Conservation (phyloP, 2,113 vertebrate genomes). For the Halcyon senegalensis region DNA sequence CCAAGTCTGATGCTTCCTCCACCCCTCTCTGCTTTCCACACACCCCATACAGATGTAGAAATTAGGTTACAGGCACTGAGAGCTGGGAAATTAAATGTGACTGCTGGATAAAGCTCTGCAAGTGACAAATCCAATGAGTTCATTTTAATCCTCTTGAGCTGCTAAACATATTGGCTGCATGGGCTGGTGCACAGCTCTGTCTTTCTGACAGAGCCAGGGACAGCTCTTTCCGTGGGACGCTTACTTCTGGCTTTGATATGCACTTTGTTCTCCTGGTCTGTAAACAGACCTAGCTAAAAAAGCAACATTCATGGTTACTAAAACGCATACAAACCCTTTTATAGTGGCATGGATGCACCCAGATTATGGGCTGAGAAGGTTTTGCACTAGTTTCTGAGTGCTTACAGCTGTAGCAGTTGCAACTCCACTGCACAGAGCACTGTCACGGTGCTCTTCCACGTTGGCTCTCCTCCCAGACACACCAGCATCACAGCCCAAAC, state of each 20-base stretch:
- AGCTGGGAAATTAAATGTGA: conserved; percentile 35
- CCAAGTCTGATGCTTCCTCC: neutral
- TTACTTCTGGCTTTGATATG: rapidly evolving
- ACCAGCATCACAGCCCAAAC: rapidly evolving
- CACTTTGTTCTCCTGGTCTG: neutral
- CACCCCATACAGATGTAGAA: neutral
- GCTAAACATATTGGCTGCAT: neutral
- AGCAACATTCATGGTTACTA: neutral
- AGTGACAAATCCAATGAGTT: conserved; percentile 41
- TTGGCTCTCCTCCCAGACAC: neutral
- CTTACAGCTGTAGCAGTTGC: rapidly evolving
- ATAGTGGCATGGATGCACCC: neutral
- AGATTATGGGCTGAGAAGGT: neutral
- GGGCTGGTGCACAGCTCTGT: neutral
- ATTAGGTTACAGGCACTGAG: neutral
- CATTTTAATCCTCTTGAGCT: neutral
- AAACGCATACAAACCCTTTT: neutral
- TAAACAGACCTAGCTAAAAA: neutral
- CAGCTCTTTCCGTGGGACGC: rapidly evolving
- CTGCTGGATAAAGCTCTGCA: conserved; percentile 22
- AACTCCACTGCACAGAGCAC: neutral
- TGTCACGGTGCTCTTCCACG: rapidly evolving
- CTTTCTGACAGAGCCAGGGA: neutral
- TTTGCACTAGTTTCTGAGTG: neutral
- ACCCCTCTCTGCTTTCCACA: neutral